Evolutionary conservation across 1,140 invertebrate species (phyloP).

Genomic region (Drosophila santomea): DNA sequence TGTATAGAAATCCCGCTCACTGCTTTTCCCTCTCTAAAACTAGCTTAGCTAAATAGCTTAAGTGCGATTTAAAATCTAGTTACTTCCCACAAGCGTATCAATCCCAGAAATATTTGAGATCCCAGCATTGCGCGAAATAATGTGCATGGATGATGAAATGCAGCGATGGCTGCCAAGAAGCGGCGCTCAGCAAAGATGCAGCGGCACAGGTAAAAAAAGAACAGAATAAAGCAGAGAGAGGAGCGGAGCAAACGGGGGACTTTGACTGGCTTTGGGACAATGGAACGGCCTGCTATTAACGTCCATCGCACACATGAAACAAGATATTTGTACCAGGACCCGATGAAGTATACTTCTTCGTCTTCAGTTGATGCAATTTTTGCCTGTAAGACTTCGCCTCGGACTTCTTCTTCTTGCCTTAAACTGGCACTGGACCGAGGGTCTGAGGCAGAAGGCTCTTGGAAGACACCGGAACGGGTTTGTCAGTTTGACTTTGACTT

Average conservation of each 20-base stretch:
- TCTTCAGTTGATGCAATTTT: slow-evolving; percentile 65
- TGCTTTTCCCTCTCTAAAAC: not conserved
- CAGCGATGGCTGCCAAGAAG: slow-evolving; percentile 70
- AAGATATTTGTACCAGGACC: slow-evolving; percentile 82
- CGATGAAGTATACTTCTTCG: slow-evolving; percentile 64
- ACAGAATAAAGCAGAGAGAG: not conserved
- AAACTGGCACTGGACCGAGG: slow-evolving; percentile 1
- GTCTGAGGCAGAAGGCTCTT: slow-evolving; percentile 18
- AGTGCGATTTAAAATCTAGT: too few relatives aligned
- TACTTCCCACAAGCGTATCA: not conserved
- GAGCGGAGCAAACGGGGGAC: slow-evolving; percentile 4
- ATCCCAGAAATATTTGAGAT: not conserved
- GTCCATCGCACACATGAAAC: slow-evolving; percentile 84
- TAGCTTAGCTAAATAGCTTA: too few relatives aligned
- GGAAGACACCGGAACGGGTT: slow-evolving; percentile 44
- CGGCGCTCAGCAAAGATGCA: slow-evolving; percentile 57
- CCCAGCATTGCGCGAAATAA: slow-evolving; percentile 53
- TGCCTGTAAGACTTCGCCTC: slow-evolving; percentile 30
- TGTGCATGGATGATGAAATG: slow-evolving; percentile 83
- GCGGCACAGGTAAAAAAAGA: slow-evolving; percentile 15
- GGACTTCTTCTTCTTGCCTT: slow-evolving; percentile 1
- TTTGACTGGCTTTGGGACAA: slow-evolving; percentile 44
- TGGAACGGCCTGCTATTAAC: slow-evolving; percentile 73
- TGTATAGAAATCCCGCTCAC: too few relatives aligned
- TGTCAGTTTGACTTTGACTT: slow-evolving; percentile 45